These are phyloP conservation scores for Armadillidium nasatum DNA, from an alignment of 1,140 invertebrate species.

Conservation along the genomic window DNA sequence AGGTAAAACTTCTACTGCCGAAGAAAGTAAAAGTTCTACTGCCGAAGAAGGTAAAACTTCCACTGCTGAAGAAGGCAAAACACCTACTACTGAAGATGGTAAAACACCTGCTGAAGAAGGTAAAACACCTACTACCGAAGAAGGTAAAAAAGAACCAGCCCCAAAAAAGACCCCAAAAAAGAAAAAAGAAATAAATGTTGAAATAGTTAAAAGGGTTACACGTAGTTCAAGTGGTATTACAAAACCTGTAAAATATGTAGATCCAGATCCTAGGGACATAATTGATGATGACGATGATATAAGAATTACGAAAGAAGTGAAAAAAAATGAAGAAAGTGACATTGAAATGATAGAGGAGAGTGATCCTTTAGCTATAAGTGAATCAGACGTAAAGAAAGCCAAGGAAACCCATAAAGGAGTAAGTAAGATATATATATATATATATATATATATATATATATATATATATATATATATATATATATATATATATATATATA, in stretches of 20 bases:
- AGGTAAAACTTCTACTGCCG: not conserved
- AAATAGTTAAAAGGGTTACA: not conserved
- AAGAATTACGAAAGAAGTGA: constrained; percentile 35
- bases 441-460: constrained; percentile 15
- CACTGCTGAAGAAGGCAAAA: not conserved
- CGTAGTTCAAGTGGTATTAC: not conserved
- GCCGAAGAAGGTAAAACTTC: not conserved
- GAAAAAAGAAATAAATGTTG: not conserved
- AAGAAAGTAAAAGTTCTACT: not conserved
- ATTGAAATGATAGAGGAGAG: constrained; percentile 44
- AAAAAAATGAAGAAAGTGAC: constrained; percentile 38
- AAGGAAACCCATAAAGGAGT: constrained; percentile 34
- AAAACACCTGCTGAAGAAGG: not conserved
- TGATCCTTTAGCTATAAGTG: constrained; percentile 38
- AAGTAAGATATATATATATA: constrained; percentile 11
- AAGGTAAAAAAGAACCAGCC: not conserved
- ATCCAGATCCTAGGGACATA: not conserved
- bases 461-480: constrained; percentile 13
- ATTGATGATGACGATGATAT: constrained; percentile 38
- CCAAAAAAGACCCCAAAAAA: not conserved
- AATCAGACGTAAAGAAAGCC: constrained; percentile 36
- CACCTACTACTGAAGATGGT: not conserved
- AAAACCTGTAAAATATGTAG: constrained; percentile 27
- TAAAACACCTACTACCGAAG: not conserved
- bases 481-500: too few species aligned